Base-by-base conservation (phyloP, 1,140 invertebrate genomes). In the Zaprionus taronus region DNA sequence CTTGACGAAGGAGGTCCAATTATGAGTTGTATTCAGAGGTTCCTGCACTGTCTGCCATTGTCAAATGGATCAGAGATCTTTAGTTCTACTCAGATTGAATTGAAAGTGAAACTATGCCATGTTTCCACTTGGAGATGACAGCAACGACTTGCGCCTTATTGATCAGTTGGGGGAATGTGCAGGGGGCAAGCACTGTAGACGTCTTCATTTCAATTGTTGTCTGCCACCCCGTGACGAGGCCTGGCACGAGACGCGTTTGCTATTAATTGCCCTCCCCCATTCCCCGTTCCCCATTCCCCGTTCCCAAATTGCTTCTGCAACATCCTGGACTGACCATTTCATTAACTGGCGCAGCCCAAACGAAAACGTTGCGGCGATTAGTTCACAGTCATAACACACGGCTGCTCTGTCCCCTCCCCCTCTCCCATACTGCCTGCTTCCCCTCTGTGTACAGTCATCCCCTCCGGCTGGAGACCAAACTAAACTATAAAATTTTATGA, bases 401-500 rank as follows among this genome's bases (percentile, higher is more conserved):
- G 63, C 67, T 63, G 64, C 34, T 11, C n/a, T 15, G n/a, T 5
- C 15, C 36, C n/a, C 5, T 11, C 22, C 24, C 36, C 20, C 11
- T 20, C 17, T 3, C 4, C 9, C 9, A 5, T 4, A n/a, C 14
- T 9, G 5, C 47, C 34, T 6, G 15, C 34, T 11, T 55, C 36
- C 9, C n/a, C 31, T 34, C 9, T 14, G 7, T 38, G 11, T 22
- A n/a, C 15, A n/a, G 5, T 11, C 14, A 26, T 56, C 28, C 49
- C 57, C 51, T 49, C 28, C 53, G 60, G 69, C 73, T 67, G 73
- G 73, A 76, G 66, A 75, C 68, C 71, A 49, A 73, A 64, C 63
- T 72, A 68, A 89, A 91, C 85, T 90, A 90, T 90, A 84, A 90
- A 90, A 90, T 90, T 90, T 90, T 90, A 90, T 82, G 85, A 85